Evolutionary conservation across 1,140 invertebrate genomes (phyloP).

Genomic region (Penaeus vannamei): DNA sequence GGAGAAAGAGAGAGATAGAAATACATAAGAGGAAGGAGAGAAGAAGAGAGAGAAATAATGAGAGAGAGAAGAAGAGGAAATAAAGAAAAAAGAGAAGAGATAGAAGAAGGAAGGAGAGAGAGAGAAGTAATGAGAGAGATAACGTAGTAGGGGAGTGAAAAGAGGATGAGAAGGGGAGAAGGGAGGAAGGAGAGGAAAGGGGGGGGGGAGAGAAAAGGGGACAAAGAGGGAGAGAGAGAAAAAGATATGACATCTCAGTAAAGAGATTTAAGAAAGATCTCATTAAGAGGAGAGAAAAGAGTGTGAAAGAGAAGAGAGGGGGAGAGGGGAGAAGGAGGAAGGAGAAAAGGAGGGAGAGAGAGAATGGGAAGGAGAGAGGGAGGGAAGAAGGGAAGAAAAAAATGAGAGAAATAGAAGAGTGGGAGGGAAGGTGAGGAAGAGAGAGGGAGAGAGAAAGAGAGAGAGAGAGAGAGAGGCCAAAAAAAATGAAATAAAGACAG

Average conservation of each 20-base stretch:
- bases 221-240: not conserved
- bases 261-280: too few species aligned
- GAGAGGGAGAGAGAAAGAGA: slow-evolving; percentile 36
- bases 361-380: not conserved
- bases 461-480: slow-evolving; percentile 1
- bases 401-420: not conserved
- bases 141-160: too few species aligned
- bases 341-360: not conserved
- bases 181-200: too few species aligned
- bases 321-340: not conserved
- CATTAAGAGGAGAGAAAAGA: not conserved
- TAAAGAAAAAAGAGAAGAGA: too few species aligned
- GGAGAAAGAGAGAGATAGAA: too few species aligned
- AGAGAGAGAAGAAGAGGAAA: too few species aligned
- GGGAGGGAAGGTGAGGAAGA: not conserved
- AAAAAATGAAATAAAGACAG: not conserved
- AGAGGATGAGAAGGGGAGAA: too few species aligned
- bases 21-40: too few species aligned
- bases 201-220: not conserved
- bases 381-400: not conserved
- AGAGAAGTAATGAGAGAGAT: too few species aligned
- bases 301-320: not conserved
- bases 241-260: not conserved
- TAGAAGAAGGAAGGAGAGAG: too few species aligned
- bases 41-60: too few species aligned